Evolutionary conservation across 2,888 invertebrate genomes (phyloP).

Genomic region (Spilosoma lubricipeda): DNA sequence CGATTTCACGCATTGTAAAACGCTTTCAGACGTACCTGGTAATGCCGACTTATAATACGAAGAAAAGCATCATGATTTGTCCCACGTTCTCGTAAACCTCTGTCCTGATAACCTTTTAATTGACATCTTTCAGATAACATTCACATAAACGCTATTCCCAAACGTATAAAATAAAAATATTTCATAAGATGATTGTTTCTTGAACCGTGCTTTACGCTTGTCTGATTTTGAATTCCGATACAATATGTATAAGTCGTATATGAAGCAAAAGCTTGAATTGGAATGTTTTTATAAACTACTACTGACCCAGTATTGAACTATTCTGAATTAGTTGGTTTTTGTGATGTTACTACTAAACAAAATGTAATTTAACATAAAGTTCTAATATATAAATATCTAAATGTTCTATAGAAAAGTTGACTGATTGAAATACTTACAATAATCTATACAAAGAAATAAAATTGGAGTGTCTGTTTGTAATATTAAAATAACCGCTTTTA

Average conservation of each 20-base stretch:
- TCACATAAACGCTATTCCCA: constrained; percentile 35
- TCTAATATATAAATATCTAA: too few species aligned
- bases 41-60: constrained; percentile 42
- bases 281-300: not conserved
- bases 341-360: not conserved
- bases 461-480: too few species aligned
- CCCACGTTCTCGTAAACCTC: constrained; percentile 56
- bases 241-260: not conserved
- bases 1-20: constrained; percentile 11
- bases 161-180: constrained; percentile 41
- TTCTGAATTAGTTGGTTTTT: not conserved
- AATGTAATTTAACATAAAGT: too few species aligned
- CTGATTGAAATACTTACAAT: too few species aligned
- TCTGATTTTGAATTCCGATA: not conserved
- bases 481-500: too few species aligned
- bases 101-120: constrained; percentile 54
- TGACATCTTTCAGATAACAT: constrained; percentile 54
- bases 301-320: not conserved
- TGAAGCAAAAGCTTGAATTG: not conserved
- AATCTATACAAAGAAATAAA: too few species aligned
- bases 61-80: constrained; percentile 42
- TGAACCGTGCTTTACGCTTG: constrained; percentile 19
- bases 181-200: constrained; percentile 17
- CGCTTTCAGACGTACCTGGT: constrained; percentile 28
- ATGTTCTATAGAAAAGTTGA: too few species aligned